These are phyloP conservation scores for Chiloscyllium punctatum DNA, from an alignment of 2,797 vertebrate species.

Conservation along the genomic window DNA sequence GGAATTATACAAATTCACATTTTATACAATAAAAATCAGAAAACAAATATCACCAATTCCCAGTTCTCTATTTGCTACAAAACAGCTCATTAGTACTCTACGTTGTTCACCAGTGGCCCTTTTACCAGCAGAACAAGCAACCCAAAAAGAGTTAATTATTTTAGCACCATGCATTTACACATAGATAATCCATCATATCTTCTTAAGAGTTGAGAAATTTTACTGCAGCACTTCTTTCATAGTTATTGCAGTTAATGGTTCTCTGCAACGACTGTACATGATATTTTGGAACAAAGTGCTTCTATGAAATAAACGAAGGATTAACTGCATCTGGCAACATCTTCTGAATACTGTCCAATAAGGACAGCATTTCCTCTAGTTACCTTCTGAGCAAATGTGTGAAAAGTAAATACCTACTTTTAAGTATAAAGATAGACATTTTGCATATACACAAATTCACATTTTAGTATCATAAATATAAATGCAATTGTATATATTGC, in stretches of 20 bases:
- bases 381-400: not conserved
- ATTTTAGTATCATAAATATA: not conserved
- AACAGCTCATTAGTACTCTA: not conserved
- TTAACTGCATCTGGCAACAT: not conserved
- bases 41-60: not conserved
- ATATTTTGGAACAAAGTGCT: not conserved
- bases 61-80: not conserved
- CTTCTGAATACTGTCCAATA: not conserved
- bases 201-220: not conserved
- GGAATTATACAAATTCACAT: not conserved
- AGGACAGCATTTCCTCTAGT: not conserved
- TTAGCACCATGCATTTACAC: not conserved
- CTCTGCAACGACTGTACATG: not conserved
- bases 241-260: not conserved
- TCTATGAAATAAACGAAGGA: not conserved
- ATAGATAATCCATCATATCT: not conserved
- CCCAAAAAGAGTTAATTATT: not conserved
- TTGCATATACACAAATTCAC: not conserved
- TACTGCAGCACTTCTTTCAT: not conserved
- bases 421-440: not conserved
- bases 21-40: not conserved
- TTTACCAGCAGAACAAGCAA: not conserved
- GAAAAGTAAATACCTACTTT: not conserved
- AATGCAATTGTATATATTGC: not conserved
- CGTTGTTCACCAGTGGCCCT: not conserved